Evolutionary conservation across 2,888 invertebrate species (phyloP), one percentile per base, ranked within the genome.

Genomic region (Bursaphelenchus okinawaensis): DNA sequence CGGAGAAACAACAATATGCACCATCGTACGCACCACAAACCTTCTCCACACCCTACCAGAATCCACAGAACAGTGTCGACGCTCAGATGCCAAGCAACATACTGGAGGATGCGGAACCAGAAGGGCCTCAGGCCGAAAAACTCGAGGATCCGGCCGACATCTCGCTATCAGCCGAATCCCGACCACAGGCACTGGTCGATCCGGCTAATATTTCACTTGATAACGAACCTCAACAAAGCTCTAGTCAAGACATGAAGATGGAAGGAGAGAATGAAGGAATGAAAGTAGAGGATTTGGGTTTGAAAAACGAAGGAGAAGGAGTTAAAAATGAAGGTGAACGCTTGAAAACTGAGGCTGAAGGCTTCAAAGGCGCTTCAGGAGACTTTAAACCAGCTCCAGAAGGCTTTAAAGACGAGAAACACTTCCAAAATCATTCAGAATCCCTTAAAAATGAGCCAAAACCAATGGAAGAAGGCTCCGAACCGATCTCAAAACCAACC

Each of bases 11-110:
- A 12, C 40, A 40, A 40, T 40, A 40, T 40, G 16, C 12, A 6
- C 40, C 12, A 40, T 40, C 40, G 16, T 40, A 40, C 6, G 40
- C 40, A 52, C 66, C 57, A 28, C 65, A 23, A 40, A 65, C 51
- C 22, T 55, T 24, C 31, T 29, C 24, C 65, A 40, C 23, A 19
- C 57, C 29, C 20, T 52, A 23, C 50, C 66, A 20, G 66, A 27
- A 0, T 12, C 23, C 40, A 12, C 54, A 54, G 26, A 12, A 12
- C 3, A 23, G 16, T n/a, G 12, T 26, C 16, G 24, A 23, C 9
- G 50, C 22, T 4, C 60, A 59, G n/a, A 69, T 79, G 62, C 79
- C 79, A 20, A 75, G 72, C 62, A 77, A 79, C 66, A 71, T 79
- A 4, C 52, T 74, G 61, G 74, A 74, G 54, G 74, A 74, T 27